Percentiles rank a stretch among this genome's conserved stretches.
Conservation (phyloP, 2,888 invertebrate species). For the Machimus rusticus region DNA sequence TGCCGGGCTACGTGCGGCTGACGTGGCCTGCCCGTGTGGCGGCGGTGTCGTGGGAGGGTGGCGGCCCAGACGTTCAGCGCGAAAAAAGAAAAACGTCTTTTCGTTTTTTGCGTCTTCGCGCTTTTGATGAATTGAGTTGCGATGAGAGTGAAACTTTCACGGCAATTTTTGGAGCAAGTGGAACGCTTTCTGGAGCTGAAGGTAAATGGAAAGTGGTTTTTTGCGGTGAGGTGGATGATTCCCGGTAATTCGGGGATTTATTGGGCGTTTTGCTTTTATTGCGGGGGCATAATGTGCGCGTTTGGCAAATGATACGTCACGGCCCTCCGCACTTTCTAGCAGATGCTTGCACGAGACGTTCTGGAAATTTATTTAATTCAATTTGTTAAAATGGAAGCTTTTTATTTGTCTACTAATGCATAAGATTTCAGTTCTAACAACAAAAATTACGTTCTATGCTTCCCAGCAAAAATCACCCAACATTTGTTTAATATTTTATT, state of each 20-base stretch:
- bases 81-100: neutral
- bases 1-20: slow-evolving; percentile 10
- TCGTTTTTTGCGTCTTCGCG: neutral
- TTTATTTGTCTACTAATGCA: neutral
- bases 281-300: neutral
- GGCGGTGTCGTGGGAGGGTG: neutral
- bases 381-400: neutral
- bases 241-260: neutral
- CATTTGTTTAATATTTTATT: too few relatives aligned
- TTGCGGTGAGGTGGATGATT: neutral
- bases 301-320: neutral
- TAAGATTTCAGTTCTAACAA: neutral
- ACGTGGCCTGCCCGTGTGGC: neutral
- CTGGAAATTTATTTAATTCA: neutral
- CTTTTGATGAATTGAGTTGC: neutral
- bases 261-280: neutral
- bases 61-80: neutral
- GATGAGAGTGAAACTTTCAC: neutral
- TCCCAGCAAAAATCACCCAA: too few relatives aligned
- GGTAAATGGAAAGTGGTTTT: neutral
- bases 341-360: neutral
- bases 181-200: neutral
- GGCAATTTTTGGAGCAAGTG: neutral
- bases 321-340: neutral
- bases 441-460: neutral